Evolutionary conservation across 2,113 vertebrate genomes (phyloP).

Genomic region (Alouatta palliata): DNA sequence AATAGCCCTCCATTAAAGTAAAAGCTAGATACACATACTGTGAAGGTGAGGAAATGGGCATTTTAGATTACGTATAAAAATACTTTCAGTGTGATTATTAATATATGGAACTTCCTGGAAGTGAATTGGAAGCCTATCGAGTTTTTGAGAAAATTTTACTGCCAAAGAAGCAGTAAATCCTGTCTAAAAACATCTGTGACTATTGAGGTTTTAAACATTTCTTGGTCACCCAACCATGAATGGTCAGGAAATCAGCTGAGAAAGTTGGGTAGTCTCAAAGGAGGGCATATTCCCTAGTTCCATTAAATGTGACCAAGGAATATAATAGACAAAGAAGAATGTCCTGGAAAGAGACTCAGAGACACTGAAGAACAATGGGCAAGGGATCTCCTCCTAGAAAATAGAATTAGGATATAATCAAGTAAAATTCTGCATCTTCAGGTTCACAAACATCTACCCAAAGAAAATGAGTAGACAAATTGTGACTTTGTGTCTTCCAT

Average conservation of each 20-base stretch:
- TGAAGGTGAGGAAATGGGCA: not conserved
- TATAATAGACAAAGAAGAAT: slow-evolving; percentile 31
- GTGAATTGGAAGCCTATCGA: not conserved
- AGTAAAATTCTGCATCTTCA: not conserved
- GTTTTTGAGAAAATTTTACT: not conserved
- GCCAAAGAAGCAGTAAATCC: not conserved
- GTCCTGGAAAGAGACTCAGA: not conserved
- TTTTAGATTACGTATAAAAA: slow-evolving; percentile 6
- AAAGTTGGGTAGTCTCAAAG: not conserved
- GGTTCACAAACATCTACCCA: not conserved
- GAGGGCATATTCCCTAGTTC: not conserved
- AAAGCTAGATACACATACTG: not conserved
- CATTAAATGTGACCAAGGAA: not conserved
- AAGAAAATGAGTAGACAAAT: not conserved
- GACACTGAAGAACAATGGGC: slow-evolving; percentile 7
- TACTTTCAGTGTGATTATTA: not conserved
- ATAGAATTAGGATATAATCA: not conserved
- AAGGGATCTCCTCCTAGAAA: not conserved
- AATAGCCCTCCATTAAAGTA: not conserved
- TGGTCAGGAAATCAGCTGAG: not conserved
- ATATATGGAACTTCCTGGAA: not conserved
- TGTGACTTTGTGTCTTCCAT: not conserved
- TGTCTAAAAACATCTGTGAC: slow-evolving; percentile 15
- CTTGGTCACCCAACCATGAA: not conserved
- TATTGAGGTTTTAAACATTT: slow-evolving; percentile 17